These are phyloP conservation scores for Nautilus pompilius DNA, from an alignment of 1,140 invertebrate genomes.

Conservation along the genomic window DNA sequence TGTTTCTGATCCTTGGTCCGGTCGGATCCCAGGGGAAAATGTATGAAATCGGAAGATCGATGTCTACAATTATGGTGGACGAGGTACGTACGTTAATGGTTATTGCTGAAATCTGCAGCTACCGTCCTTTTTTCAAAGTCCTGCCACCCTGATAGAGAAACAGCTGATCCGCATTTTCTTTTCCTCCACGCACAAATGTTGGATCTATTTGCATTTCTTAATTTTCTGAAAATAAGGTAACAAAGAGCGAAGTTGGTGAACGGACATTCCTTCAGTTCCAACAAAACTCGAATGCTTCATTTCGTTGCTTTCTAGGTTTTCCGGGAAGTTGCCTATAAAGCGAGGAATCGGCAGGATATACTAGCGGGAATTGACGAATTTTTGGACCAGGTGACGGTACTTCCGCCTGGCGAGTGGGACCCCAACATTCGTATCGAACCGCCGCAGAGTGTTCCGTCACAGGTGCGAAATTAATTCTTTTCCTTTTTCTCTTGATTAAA, in stretches of 20 bases:
- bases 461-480: no score
- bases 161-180: no score
- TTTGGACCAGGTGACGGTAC: constrained; percentile 88
- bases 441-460: constrained; percentile 44
- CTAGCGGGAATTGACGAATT: constrained; percentile 93
- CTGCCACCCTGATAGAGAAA: no score
- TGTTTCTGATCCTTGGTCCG: constrained; percentile 93
- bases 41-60: constrained; percentile 92
- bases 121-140: no score
- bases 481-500: no score
- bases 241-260: no score
- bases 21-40: constrained; percentile 72
- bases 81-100: constrained; percentile 59
- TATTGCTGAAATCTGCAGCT: no score
- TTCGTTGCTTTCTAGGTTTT: constrained; percentile 64
- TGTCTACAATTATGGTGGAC: constrained; percentile 95
- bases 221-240: no score
- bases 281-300: no score
- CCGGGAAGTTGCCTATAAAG: constrained; percentile 87
- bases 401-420: constrained; percentile 86
- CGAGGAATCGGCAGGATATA: constrained; percentile 77
- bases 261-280: no score
- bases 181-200: no score
- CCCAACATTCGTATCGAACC: constrained; percentile 49
- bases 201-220: no score